Base-by-base conservation (phyloP, 2,888 invertebrate genomes). In the Coenonympha glycerion region DNA sequence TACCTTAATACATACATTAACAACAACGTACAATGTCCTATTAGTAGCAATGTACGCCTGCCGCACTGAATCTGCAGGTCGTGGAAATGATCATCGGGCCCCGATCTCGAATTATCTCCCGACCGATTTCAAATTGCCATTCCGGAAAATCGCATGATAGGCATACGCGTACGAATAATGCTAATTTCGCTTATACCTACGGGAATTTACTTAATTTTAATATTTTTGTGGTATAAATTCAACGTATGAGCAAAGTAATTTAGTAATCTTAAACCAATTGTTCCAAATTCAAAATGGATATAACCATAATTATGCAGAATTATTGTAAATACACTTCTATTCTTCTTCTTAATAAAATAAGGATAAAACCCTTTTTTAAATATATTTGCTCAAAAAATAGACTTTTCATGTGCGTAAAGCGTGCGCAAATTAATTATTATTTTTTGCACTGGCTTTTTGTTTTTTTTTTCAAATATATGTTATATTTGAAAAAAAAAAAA, bases 71-170 rank as follows among this genome's bases (percentile, higher is more conserved):
- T 73, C 69, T 65, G n/a, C n/a, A n/a, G 66, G 62, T 60, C 64
- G 62, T 67, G 73, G 71, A 73, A 71, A 74, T 69, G 72, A 78
- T 76, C 69, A 69, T 63, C 63, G 66, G 56, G 63, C 16, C 65
- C 62, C 68, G 65, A 69, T 68, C 64, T 58, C 68, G 70, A 76
- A 76, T 79, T 75, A 79, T 77, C 69, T 69, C 66, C 60, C 56
- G 64, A 66, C 65, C 64, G 65, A 70, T 65, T 70, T 63, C 55
- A 61, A 69, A 74, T 69, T 64, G 58, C 64, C 63, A 65, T 66
- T 68, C 63, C 64, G 63, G 69, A 62, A 73, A 72, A 75, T 73
- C 68, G 53, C 52, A 58, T 52, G 49, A 51, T 49, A 46, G n/a
- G 47, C 36, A 41, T 40, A 48, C n/a, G 44, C 44, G 45, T 47